These are phyloP conservation scores for Lamprotornis superbus DNA, from an alignment of 2,113 vertebrate species.

Conservation along the genomic window DNA sequence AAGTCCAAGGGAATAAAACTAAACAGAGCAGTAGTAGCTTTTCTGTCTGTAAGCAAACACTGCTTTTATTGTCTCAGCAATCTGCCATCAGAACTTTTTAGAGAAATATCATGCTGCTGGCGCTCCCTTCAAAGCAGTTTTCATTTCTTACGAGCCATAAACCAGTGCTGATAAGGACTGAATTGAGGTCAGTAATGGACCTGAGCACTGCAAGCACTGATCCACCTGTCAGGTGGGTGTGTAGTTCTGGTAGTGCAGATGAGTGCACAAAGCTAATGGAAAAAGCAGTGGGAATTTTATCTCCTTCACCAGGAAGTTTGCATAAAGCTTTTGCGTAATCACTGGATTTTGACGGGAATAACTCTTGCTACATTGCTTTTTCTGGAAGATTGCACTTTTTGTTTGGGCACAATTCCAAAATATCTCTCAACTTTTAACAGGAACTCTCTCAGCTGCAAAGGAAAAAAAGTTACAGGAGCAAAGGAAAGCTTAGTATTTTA, in stretches of 20 bases:
- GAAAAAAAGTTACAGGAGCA: background rate
- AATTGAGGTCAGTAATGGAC: background rate
- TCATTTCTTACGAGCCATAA: background rate
- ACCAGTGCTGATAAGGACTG: background rate
- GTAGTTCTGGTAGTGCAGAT: background rate
- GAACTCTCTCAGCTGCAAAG: background rate
- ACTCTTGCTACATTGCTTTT: constrained; percentile 44
- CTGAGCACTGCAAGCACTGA: background rate
- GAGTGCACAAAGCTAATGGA: background rate
- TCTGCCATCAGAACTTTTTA: background rate
- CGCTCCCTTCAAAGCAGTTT: background rate
- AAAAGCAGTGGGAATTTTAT: constrained; percentile 17
- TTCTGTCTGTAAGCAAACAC: background rate
- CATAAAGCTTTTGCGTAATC: constrained; percentile 33
- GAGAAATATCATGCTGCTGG: background rate
- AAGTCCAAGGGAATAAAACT: background rate
- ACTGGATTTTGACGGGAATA: constrained; percentile 39
- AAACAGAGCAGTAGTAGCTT: background rate
- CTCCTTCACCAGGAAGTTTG: constrained; percentile 55
- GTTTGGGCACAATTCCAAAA: constrained; percentile 9
- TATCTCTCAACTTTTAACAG: background rate
- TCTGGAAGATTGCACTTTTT: constrained; percentile 27
- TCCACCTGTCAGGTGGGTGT: background rate
- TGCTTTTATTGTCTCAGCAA: background rate
- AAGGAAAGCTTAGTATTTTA: background rate